These are phyloP conservation scores for Tachypleus tridentatus DNA, from an alignment of 1,140 invertebrate genomes.

Conservation along the genomic window DNA sequence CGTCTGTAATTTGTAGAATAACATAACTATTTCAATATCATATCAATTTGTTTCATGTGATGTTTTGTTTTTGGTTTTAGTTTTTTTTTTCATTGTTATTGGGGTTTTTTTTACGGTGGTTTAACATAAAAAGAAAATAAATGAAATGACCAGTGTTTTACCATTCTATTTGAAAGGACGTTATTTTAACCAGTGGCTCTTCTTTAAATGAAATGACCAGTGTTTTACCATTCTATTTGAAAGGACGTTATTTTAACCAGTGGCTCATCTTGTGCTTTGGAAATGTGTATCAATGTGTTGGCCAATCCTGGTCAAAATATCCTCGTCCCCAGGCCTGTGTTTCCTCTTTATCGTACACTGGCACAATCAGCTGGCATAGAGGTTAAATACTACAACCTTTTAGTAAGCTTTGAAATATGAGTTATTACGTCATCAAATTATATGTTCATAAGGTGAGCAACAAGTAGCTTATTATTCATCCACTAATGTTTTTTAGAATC, in stretches of 20 bases:
- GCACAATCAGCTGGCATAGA: conserved; percentile 70
- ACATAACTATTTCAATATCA: no score
- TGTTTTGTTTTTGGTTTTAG: no score
- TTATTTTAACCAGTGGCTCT: conserved; percentile 88
- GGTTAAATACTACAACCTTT: conserved; percentile 70
- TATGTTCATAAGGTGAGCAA: no score
- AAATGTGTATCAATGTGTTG: conserved; percentile 80
- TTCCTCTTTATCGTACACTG: conserved; percentile 86
- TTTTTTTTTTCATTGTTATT: no score
- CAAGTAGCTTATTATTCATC: no score
- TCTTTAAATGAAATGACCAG: conserved; percentile 41
- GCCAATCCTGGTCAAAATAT: conserved; percentile 81
- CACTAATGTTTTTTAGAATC: no score
- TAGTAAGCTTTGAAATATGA: conserved; percentile 10
- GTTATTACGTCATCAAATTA: not conserved
- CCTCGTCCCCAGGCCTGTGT: conserved; percentile 87
- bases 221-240: conserved; percentile 9
- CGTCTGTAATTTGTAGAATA: no score
- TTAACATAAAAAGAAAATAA: no score
- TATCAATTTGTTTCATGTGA: no score
- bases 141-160: not conserved
- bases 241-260: conserved; percentile 87
- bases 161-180: conserved; percentile 51
- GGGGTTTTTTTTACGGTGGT: no score
- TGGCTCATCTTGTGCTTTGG: conserved; percentile 88